These are phyloP conservation scores for Archocentrus centrarchus DNA, from an alignment of 2,113 vertebrate species.

Conservation along the genomic window DNA sequence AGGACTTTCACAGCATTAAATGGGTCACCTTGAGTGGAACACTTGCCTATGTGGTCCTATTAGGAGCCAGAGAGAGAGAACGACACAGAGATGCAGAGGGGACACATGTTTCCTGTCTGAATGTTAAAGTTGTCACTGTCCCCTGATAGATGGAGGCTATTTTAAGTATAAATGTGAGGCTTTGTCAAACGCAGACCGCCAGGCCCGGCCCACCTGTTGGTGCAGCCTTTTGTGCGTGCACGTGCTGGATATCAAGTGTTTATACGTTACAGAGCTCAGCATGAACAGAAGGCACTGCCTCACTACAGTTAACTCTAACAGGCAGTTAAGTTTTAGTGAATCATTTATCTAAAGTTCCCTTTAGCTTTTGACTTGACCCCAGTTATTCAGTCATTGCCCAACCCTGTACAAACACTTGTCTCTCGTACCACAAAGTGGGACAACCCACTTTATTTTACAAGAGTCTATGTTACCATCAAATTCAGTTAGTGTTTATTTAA, in stretches of 20 bases:
- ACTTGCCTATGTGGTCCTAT: conserved; percentile 62
- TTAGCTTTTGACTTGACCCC: background rate
- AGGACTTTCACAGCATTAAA: conserved; percentile 74
- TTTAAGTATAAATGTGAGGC: conserved; percentile 45
- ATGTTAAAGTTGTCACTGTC: conserved; percentile 40
- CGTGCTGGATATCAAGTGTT: background rate
- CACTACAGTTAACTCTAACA: background rate
- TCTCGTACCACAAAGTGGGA: background rate
- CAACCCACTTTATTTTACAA: background rate
- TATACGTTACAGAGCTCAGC: background rate
- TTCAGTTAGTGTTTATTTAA: background rate
- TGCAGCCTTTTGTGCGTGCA: conserved; percentile 9
- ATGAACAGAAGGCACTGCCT: background rate
- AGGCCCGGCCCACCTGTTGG: conserved; percentile 46
- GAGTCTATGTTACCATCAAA: background rate
- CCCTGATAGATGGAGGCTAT: conserved; percentile 51
- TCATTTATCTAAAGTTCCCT: background rate
- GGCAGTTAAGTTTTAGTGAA: background rate
- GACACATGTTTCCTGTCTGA: conserved; percentile 39
- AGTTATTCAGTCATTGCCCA: background rate
- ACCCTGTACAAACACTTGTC: background rate
- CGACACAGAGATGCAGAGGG: conserved; percentile 20
- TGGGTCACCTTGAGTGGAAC: conserved; percentile 81
- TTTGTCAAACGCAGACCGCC: conserved; percentile 10
- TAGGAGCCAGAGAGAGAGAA: conserved; percentile 46